These are phyloP conservation scores for Tinea semifulvella DNA, from an alignment of 2,888 invertebrate genomes.

Conservation along the genomic window DNA sequence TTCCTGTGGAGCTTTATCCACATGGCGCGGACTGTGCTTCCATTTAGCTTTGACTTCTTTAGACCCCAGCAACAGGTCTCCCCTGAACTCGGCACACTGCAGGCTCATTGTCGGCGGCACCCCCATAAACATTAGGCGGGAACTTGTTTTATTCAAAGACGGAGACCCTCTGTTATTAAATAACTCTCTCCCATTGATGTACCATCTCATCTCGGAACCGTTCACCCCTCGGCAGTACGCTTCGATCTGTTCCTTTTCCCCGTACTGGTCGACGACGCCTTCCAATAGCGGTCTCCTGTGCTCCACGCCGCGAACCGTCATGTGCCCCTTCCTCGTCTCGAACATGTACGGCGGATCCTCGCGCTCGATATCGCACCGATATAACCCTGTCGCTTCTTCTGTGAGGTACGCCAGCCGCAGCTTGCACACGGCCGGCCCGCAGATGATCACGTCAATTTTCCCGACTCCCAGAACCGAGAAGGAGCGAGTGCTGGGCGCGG, in stretches of 20 bases:
- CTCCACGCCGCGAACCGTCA: slow-evolving; percentile 43
- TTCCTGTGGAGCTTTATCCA: slow-evolving; percentile 28
- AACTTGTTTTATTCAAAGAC: slow-evolving; percentile 33
- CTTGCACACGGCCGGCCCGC: slow-evolving; percentile 45
- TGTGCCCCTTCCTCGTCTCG: slow-evolving; percentile 38
- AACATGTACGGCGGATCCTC: slow-evolving; percentile 47
- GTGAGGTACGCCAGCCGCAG: slow-evolving; percentile 42
- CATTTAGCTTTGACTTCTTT: slow-evolving; percentile 38
- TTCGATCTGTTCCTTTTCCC: slow-evolving; percentile 41
- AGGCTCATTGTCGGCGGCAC: slow-evolving; percentile 53
- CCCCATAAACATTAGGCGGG: slow-evolving; percentile 43
- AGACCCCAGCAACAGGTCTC: slow-evolving; percentile 52
- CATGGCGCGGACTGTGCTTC: slow-evolving; percentile 26
- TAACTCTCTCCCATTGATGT: slow-evolving; percentile 43
- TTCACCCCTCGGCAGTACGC: slow-evolving; percentile 45
- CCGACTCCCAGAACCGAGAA: slow-evolving; percentile 47
- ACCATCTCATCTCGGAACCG: slow-evolving; percentile 48
- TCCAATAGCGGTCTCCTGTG: slow-evolving; percentile 41
- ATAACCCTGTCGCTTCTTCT: slow-evolving; percentile 47
- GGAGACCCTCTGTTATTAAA: slow-evolving; percentile 35
- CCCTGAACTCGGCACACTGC: slow-evolving; percentile 58
- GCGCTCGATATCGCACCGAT: slow-evolving; percentile 51
- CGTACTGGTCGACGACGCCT: slow-evolving; percentile 41
- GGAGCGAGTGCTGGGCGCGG: slow-evolving; percentile 43
- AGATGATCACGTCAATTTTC: slow-evolving; percentile 38